Base-by-base conservation (phyloP, 1,140 invertebrate species). In the Amphibalanus amphitrite region DNA sequence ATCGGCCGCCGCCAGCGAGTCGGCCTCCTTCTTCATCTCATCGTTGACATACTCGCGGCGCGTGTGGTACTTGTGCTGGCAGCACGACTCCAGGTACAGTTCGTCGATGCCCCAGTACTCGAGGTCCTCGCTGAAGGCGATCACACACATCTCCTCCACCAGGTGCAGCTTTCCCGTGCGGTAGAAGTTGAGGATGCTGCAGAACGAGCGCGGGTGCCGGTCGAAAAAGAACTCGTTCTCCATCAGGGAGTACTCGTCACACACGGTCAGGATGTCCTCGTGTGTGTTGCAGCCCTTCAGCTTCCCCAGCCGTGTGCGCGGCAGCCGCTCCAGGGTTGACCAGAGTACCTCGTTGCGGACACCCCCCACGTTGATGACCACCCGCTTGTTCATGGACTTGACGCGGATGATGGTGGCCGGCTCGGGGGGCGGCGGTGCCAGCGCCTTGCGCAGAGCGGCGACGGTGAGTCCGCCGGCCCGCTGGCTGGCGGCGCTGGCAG, bases 211-310 rank as follows among this genome's bases (percentile, higher is more conserved):
- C 72, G 95, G 95, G 82, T 98, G 95, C 71, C 95, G 86, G 82
- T 98, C 96, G 83, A 98, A 98, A 83, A 98, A 98, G 81, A 96
- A 98, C 84, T 98, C 95, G 85, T 97, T 98, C 82, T 97, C 92
- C 75, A 92, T 87, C 69, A 97, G 84, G 68, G 91, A 94, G 82
- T 97, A 98, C 81, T 98, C 95, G 82, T 98, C 95, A 84, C 95
- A 98, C 71, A 98, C 84, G 81, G 96, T 92, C 77, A 91, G 89
- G 78, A 98, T 92, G 73, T 91, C 87, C 79, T 97, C 94, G 83
- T 97, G 95, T 40, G 93, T 96, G 81, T 93, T 95, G 84, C 93
- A 95, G 79, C 95, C 92, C 29, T 91, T 85, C 71, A 98, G 84
- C 69, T 93, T 86, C 68, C 95, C 95, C 30, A 98, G 86, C 38